Evolutionary conservation across 2,113 vertebrate species (phyloP).

Genomic region (Fulmarus glacialis): DNA sequence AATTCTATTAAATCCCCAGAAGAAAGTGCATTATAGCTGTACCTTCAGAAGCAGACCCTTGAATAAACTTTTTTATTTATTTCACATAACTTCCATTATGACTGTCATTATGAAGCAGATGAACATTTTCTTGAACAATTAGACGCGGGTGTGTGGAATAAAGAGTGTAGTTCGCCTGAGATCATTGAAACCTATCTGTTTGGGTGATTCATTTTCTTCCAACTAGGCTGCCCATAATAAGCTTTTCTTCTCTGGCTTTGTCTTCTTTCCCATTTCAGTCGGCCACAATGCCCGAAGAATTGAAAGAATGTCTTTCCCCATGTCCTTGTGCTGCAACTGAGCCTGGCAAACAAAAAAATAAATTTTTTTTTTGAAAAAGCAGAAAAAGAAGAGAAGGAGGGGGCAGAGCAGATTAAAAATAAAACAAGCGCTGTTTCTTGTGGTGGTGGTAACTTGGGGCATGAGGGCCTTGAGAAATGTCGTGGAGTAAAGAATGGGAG

Average conservation of each 20-base stretch:
- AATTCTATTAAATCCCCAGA: constrained; percentile 78
- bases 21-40: constrained; percentile 67
- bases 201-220: constrained; percentile 83
- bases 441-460: neutral
- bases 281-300: constrained; percentile 73
- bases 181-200: constrained; percentile 80
- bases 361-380: neutral
- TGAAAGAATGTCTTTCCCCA: constrained; percentile 76
- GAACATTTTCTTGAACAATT: constrained; percentile 84
- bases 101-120: constrained; percentile 80
- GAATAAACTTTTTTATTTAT: constrained; percentile 82
- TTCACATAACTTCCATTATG: constrained; percentile 78
- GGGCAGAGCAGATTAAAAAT: constrained; percentile 30
- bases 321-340: constrained; percentile 77
- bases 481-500: neutral
- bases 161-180: constrained; percentile 74
- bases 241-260: constrained; percentile 80
- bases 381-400: neutral
- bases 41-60: constrained; percentile 73
- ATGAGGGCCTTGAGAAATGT: neutral
- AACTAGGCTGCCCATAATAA: constrained; percentile 81
- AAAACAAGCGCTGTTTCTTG: neutral
- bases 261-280: constrained; percentile 81
- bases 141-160: constrained; percentile 70
- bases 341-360: constrained; percentile 66